Conservation (phyloP, 2,888 invertebrate species). For the Blera fallax region DNA sequence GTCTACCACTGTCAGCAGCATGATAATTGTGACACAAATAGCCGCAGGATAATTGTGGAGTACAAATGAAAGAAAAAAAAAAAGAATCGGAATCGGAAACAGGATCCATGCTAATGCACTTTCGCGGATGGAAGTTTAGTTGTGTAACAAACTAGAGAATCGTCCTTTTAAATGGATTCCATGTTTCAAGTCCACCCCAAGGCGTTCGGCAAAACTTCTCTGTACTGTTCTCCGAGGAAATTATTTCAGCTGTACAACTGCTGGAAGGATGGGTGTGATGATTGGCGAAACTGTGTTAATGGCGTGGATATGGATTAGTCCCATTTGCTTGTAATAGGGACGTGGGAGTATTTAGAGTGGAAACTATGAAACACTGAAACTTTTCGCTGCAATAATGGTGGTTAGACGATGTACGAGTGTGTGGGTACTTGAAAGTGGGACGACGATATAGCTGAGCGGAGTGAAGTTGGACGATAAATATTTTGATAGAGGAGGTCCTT, state of each 20-base stretch:
- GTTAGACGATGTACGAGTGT: background rate
- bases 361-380: background rate
- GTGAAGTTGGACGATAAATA: too few relatives aligned
- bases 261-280: background rate
- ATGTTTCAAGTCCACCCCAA: constrained; percentile 20
- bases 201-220: constrained; percentile 34
- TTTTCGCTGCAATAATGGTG: background rate
- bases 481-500: too few relatives aligned
- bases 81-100: constrained; percentile 10
- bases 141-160: background rate
- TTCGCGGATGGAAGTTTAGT: background rate
- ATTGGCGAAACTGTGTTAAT: constrained; percentile 4
- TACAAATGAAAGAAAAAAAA: background rate
- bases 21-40: constrained; percentile 49
- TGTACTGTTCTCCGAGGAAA: constrained; percentile 31
- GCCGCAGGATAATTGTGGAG: constrained; percentile 28
- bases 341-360: background rate
- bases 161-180: constrained; percentile 40
- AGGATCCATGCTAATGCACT: constrained; percentile 46
- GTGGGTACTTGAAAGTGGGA: background rate
- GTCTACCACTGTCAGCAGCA: constrained; percentile 20
- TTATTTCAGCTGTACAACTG: constrained; percentile 41
- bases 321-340: background rate
- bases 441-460: too few relatives aligned
- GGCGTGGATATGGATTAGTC: background rate